Percentiles rank a stretch among this genome's conserved stretches.
These are phyloP conservation scores for Pocota personata DNA, from an alignment of 2,888 invertebrate species.

Conservation along the genomic window DNA sequence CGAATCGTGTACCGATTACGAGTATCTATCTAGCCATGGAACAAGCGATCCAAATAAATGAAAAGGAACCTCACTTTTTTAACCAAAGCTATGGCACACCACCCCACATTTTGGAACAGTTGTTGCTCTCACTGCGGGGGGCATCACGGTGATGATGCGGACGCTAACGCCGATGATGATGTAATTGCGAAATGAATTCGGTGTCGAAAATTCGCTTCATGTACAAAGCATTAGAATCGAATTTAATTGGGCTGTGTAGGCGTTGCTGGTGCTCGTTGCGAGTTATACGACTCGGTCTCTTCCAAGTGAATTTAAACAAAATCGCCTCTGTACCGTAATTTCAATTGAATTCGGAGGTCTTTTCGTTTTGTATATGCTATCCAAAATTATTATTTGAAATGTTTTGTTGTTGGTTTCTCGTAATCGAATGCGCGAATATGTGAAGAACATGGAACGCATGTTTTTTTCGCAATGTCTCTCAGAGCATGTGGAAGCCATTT, in stretches of 20 bases:
- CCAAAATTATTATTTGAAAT: neutral
- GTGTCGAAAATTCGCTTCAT: slow-evolving; percentile 51
- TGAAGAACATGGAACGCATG: slow-evolving; percentile 19
- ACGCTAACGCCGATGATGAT: slow-evolving; percentile 34
- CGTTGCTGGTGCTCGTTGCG: slow-evolving; percentile 27
- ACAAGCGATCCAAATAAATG: neutral
- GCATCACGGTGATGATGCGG: slow-evolving; percentile 3
- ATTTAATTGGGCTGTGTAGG: slow-evolving; percentile 36
- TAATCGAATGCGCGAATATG: slow-evolving; percentile 4
- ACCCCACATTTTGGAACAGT: slow-evolving; percentile 15
- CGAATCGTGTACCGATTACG: slow-evolving; percentile 20
- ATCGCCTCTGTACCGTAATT: neutral
- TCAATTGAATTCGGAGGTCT: neutral
- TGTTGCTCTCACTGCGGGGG: neutral
- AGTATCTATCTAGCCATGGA: neutral
- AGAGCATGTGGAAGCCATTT: slow-evolving; percentile 42
- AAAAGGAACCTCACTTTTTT: neutral
- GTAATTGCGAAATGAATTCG: slow-evolving; percentile 62
- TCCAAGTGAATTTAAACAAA: slow-evolving; percentile 18
- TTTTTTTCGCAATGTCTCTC: slow-evolving; percentile 7
- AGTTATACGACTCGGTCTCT: neutral
- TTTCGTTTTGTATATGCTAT: neutral
- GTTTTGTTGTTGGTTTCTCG: neutral
- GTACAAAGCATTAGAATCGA: slow-evolving; percentile 5
- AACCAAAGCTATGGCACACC: neutral